A percentile compares a stretch with the other conserved stretches of the same genome.
Evolutionary conservation across 1,140 invertebrate species (phyloP).

Genomic region (Homalodisca vitripennis): DNA sequence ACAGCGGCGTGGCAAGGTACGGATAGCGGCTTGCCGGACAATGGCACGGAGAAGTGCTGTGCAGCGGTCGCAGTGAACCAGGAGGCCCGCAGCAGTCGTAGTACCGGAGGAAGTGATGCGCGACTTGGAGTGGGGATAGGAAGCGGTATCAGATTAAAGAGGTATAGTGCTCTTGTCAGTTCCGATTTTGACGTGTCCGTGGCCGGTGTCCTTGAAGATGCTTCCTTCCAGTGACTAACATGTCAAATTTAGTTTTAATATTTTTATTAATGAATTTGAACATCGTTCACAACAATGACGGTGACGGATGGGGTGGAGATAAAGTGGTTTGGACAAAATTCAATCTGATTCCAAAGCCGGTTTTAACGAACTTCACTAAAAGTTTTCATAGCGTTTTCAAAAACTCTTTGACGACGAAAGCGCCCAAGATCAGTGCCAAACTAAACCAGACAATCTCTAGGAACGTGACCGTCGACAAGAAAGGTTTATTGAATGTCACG

Average conservation of each 20-base stretch:
- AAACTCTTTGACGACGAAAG: slow-evolving; percentile 1
- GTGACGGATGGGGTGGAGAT: slow-evolving; percentile 1
- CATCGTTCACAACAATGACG: slow-evolving; percentile 9
- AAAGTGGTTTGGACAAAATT: slow-evolving; percentile 15
- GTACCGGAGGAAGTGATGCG: slow-evolving; percentile 5
- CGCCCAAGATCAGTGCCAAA: slow-evolving; percentile 5
- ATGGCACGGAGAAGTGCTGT: not conserved
- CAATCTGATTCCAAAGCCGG: slow-evolving; percentile 10
- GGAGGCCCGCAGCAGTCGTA: not conserved
- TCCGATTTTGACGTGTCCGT: slow-evolving; percentile 21
- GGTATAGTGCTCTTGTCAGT: slow-evolving; percentile 18
- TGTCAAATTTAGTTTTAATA: not conserved
- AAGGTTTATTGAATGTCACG: not conserved
- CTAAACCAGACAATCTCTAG: slow-evolving; percentile 11
- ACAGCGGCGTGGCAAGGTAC: no score
- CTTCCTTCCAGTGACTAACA: not conserved
- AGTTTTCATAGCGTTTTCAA: slow-evolving; percentile 15
- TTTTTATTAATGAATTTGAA: not conserved
- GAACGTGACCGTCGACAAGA: not conserved
- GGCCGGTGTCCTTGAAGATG: slow-evolving; percentile 19
- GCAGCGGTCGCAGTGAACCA: no score
- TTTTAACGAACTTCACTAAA: slow-evolving; percentile 8
- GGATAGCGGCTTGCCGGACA: no score
- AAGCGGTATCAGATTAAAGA: slow-evolving; percentile 26
- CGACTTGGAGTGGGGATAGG: slow-evolving; percentile 1